These are phyloP conservation scores for Macrobrachium nipponense DNA, from an alignment of 1,140 invertebrate species.

Conservation along the genomic window DNA sequence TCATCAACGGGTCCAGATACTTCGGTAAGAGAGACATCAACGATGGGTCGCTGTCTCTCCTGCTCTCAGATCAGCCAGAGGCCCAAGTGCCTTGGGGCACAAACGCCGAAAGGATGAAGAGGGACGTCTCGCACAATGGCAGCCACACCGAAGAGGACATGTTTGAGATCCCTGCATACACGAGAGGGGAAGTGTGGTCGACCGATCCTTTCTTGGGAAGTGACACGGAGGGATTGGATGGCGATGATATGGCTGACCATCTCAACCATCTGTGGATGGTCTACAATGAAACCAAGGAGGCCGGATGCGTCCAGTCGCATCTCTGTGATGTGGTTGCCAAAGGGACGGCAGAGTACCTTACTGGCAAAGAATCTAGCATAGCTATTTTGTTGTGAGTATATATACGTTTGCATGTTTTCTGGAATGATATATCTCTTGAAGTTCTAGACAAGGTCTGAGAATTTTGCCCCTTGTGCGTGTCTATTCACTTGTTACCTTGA, in stretches of 20 bases:
- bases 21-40: slow-evolving; percentile 30
- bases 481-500: too few species aligned
- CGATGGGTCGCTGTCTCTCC: slow-evolving; percentile 36
- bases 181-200: slow-evolving; percentile 7
- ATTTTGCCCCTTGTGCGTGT: too few species aligned
- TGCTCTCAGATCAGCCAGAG: slow-evolving; percentile 28
- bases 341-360: neutral
- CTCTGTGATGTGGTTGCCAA: slow-evolving; percentile 10
- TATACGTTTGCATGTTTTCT: neutral
- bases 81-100: neutral
- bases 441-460: too few species aligned
- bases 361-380: slow-evolving; percentile 11
- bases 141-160: neutral
- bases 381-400: slow-evolving; percentile 5
- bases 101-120: slow-evolving; percentile 23
- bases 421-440: neutral
- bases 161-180: neutral
- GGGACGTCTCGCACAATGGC: slow-evolving; percentile 3
- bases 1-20: slow-evolving; percentile 15
- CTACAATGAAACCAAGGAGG: slow-evolving; percentile 15
- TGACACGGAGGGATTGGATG: neutral
- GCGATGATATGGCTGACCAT: slow-evolving; percentile 5
- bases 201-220: neutral
- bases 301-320: slow-evolving; percentile 8
- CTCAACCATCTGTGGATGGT: slow-evolving; percentile 16